phyloP scores from a whole-genome alignment of 2,797 vertebrate species.

The Esox masquinongy region DNA sequence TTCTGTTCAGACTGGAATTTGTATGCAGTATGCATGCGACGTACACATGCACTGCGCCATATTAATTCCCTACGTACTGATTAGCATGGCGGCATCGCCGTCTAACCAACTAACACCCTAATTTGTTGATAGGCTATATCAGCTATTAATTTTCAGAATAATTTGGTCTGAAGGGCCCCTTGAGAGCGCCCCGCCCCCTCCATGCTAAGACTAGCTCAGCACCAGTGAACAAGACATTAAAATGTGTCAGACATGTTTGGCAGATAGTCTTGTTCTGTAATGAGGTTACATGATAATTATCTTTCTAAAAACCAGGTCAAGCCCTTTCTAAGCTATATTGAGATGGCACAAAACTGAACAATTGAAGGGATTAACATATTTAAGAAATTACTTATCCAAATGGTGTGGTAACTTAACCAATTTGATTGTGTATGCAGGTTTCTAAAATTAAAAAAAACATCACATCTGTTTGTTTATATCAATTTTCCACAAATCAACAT shows the following conservation, averaged over 20 bases:
- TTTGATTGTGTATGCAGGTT: background rate
- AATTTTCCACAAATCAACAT: background rate
- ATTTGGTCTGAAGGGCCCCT: background rate
- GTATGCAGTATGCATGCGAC: background rate
- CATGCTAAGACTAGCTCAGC: background rate
- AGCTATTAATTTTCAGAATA: background rate
- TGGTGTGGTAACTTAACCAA: background rate
- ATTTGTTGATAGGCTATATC: background rate
- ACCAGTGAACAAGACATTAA: background rate
- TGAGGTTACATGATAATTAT: slow-evolving; percentile 2
- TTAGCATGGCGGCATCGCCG: background rate
- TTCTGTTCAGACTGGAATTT: background rate
- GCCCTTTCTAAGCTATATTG: background rate
- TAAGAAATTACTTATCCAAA: background rate
- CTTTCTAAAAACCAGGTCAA: slow-evolving; percentile 2
- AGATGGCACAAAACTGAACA: background rate
- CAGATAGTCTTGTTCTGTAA: background rate
- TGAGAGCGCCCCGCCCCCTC: background rate
- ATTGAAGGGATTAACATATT: background rate
- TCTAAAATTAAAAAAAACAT: background rate
- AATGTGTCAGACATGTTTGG: background rate
- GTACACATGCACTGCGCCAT: background rate
- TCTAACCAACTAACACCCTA: background rate
- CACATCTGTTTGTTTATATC: background rate
- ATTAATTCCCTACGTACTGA: background rate